Base-by-base conservation (phyloP, 2,888 invertebrate genomes). In the Pristionchus entomophagus region DNA sequence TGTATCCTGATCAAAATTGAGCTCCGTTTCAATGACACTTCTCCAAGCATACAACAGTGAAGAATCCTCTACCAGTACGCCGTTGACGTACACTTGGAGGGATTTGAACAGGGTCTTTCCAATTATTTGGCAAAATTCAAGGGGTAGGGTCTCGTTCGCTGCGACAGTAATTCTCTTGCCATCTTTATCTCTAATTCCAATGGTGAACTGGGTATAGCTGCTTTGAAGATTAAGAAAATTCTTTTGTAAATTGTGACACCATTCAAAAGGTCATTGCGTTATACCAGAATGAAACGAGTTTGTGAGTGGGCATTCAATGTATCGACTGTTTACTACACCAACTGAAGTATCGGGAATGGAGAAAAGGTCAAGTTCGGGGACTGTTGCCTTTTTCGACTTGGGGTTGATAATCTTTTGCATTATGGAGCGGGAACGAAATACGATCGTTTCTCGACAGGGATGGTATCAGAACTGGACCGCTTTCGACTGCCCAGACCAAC, bases 301-400 rank as follows among this genome's bases (percentile, higher is more conserved):
- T 22, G 65, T 14, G 3, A 51, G 45, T 12, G 62, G 38, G 29
- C 45, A 84, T 45, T 84, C 69, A 26, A 65, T 51, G 35, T 53
- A 84, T 49, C 69, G 38, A 26, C 51, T 45, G 22, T 14, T 19
- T 3, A 69, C 69, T 29, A 84, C 51, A 32, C 84, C 69, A 29
- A 84, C 84, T 49, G 53, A 22, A 2, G 84, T 84, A n/a, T 35
- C 49, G 38, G 84, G 84, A 45, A 84, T 69, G 29, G 38, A 38
- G 49, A 84, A 84, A 2, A 84, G 69, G 29, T 84, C 84, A 22
- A 84, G 69, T 49, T 84, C 84, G 35, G 65, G 51, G 26, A 69
- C 49, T 19, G 84, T 59, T 2, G 84, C 26, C 4, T 41, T 38
- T 22, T 14, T 22, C 10, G 84, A 84, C 10, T 35, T 22, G 45